Conservation (phyloP, 1,140 invertebrate genomes). For the Ostrea denselamellosa region DNA sequence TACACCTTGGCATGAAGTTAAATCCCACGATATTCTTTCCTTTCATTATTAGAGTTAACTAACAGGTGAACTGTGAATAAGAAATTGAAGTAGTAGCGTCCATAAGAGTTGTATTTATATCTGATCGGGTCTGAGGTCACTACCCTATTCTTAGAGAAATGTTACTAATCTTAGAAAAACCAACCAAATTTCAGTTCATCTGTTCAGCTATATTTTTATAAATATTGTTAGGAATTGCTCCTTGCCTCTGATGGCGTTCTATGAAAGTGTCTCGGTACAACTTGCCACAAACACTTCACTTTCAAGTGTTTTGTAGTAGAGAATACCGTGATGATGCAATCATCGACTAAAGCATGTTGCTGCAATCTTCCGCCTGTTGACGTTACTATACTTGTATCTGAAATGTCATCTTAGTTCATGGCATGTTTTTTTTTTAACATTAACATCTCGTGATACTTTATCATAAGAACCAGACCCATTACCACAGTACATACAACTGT, state of each 20-base stretch:
- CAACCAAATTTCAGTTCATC: not conserved
- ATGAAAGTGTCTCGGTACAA: not conserved
- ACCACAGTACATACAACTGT: not conserved
- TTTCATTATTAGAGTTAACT: not conserved
- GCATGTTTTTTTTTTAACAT: not conserved
- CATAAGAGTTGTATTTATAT: not conserved
- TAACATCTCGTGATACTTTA: not conserved
- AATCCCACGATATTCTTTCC: constrained; percentile 11
- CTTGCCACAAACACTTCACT: constrained; percentile 10
- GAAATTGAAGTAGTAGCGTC: not conserved
- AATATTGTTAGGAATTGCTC: not conserved
- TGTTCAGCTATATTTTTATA: not conserved
- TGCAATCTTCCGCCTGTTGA: not conserved
- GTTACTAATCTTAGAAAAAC: not conserved
- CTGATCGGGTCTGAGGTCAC: not conserved
- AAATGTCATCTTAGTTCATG: constrained; percentile 24
- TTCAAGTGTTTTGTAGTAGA: not conserved
- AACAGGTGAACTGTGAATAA: not conserved
- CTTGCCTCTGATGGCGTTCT: not conserved
- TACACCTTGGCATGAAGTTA: constrained; percentile 4
- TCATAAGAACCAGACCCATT: not conserved
- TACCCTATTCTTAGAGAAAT: not conserved
- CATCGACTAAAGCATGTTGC: not conserved
- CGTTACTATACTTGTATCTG: not conserved
- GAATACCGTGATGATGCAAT: constrained; percentile 1